Evolutionary conservation across 2,888 invertebrate genomes (phyloP), one percentile per base, ranked within the genome.

Genomic region (Aproaerema taeniolella): DNA sequence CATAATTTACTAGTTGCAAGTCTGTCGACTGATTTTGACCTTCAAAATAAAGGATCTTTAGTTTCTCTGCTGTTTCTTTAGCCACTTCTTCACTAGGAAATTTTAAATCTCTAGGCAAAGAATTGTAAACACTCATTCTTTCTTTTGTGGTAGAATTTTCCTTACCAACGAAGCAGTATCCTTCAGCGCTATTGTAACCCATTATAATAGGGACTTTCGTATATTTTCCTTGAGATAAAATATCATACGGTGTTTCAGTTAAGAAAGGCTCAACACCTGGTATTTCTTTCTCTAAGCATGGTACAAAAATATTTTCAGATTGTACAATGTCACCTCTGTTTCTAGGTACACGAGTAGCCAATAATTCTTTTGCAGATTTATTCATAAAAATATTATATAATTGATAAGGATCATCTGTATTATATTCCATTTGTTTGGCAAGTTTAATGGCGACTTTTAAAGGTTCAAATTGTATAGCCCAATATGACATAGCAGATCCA

Each of bases 151-250:
- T 67, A 1, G 63, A 58, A 8, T 72, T 72, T 38, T 83, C 82
- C 49, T 73, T 42, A 0, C 44, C 47, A 1, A 62, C 49, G 40
- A 82, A 54, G 5, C 78, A 38, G 7, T 72, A 46, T 0, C 82
- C 83, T 55, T 83, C 83, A 31, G 66, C 60, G 13, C 52, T 58
- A 29, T 67, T 76, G 3, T 50, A 40, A 0, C 82, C 83, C 13
- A 79, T 55, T 5, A 83, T 74, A 49, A 76, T 48, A 0, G 83
- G 83, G 1, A 83, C 71, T 55, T 74, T 75, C 25, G 70, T 67
- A 20, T 66, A 74, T 6, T 64, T 52, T 1, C 79, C 77, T 45
- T 53, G 61, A 1, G 46, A 43, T 1, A 79, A 45, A 2, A 72
- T 43, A 24, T 72, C 62, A 26, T 61, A 57, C 1, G 82, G 78